Conservation (phyloP, 2,113 vertebrate genomes). For the Pavo muticus region DNA sequence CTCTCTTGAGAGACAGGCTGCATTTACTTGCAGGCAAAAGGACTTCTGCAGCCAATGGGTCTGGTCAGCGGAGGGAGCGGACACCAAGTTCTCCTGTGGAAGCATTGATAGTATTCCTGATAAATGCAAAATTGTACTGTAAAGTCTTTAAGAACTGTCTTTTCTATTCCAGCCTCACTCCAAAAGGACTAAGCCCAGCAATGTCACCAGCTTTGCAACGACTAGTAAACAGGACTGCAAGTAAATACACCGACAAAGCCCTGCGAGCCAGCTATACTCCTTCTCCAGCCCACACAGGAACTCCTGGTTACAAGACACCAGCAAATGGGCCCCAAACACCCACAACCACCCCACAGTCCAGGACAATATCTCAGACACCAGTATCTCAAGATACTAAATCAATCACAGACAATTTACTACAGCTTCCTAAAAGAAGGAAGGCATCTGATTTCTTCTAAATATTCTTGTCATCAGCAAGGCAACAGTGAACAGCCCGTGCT, state of each 20-base stretch:
- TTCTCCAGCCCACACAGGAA: conserved; percentile 85
- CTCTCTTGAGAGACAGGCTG: not conserved
- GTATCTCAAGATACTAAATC: conserved; percentile 90
- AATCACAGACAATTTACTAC: conserved; percentile 95
- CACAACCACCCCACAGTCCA: conserved; percentile 82
- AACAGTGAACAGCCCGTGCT: not conserved
- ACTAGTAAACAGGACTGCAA: conserved; percentile 92
- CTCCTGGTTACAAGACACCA: conserved; percentile 85
- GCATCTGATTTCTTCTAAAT: conserved; percentile 86
- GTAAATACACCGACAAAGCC: conserved; percentile 97
- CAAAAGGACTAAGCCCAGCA: conserved; percentile 92
- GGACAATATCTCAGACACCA: conserved; percentile 83
- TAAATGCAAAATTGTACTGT: not conserved
- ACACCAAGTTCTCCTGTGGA: fast-evolving
- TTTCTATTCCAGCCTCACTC: conserved; percentile 87
- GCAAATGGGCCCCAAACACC: conserved; percentile 81
- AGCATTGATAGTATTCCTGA: not conserved
- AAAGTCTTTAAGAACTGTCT: not conserved
- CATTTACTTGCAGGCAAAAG: not conserved
- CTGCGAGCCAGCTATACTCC: conserved; percentile 97
- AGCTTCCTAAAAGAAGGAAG: conserved; percentile 95
- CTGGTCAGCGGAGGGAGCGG: not conserved
- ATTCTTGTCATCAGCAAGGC: not conserved
- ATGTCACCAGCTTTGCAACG: conserved; percentile 94
- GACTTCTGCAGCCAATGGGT: not conserved